Evolutionary conservation across 2,888 invertebrate genomes (phyloP).

Genomic region (Acrocera orbiculus): DNA sequence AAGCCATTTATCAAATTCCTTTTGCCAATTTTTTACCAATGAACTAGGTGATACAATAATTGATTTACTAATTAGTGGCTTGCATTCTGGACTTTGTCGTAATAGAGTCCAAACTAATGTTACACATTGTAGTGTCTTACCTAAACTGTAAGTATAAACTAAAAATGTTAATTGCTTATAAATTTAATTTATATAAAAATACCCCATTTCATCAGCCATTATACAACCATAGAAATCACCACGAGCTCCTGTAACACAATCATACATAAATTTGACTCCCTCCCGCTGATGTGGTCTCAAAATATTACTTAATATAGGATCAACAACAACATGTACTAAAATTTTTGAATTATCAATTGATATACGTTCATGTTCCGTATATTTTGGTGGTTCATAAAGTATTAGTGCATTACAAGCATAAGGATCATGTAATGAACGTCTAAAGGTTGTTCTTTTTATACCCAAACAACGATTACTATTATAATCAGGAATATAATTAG

Average conservation of each 20-base stretch:
- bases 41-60: slow-evolving; percentile 96
- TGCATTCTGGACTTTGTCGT: slow-evolving; percentile 80
- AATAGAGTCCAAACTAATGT: slow-evolving; percentile 88
- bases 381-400: slow-evolving; percentile 65
- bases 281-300: slow-evolving; percentile 95
- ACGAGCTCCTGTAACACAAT: slow-evolving; percentile 86
- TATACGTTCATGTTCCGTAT: slow-evolving; percentile 73
- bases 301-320: slow-evolving; percentile 77
- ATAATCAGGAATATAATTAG: slow-evolving; percentile 63
- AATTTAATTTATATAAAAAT: neutral
- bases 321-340: slow-evolving; percentile 88
- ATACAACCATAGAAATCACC: slow-evolving; percentile 83
- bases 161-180: neutral
- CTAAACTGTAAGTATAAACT: slow-evolving; percentile 35
- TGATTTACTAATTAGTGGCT: slow-evolving; percentile 77
- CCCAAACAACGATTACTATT: slow-evolving; percentile 64
- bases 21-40: slow-evolving; percentile 97
- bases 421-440: slow-evolving; percentile 74
- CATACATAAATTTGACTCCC: slow-evolving; percentile 98
- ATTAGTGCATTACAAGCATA: slow-evolving; percentile 82
- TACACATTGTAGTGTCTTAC: slow-evolving; percentile 96
- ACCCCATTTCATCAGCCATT: slow-evolving; percentile 99
- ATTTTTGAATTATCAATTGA: slow-evolving; percentile 49
- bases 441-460: slow-evolving; percentile 39
- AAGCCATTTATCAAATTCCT: slow-evolving; percentile 95